Conservation (phyloP, 1,140 invertebrate genomes). For the Drosophila obscura region DNA sequence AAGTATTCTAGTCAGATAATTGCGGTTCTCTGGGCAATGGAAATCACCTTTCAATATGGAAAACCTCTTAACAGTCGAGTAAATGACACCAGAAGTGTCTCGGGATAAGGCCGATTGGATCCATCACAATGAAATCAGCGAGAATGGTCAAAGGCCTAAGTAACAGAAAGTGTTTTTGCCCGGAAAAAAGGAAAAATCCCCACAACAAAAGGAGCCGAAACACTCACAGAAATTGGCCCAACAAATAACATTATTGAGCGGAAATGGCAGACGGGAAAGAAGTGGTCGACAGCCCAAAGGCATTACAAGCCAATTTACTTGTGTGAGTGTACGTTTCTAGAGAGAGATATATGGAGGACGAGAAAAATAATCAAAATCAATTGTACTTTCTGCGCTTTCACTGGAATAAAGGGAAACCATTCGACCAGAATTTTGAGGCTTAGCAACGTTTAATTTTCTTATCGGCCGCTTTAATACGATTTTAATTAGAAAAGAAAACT, state of each 20-base stretch:
- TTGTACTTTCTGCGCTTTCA: constrained; percentile 55
- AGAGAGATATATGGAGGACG: neutral
- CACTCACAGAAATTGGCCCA: constrained; percentile 64
- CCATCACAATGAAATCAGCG: constrained; percentile 71
- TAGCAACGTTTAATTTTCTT: constrained; percentile 77
- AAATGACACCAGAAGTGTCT: neutral
- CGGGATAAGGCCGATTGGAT: constrained; percentile 47
- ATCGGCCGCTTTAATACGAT: too few species aligned
- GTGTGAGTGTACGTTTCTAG: constrained; percentile 15
- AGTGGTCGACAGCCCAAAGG: constrained; percentile 28
- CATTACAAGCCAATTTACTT: constrained; percentile 69
- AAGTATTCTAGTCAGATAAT: constrained; percentile 20
- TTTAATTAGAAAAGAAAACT: constrained; percentile 69
- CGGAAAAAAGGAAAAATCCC: constrained; percentile 1
- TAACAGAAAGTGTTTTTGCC: constrained; percentile 60
- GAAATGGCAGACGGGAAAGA: constrained; percentile 24
- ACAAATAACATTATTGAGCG: constrained; percentile 78
- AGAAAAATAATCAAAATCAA: constrained; percentile 70
- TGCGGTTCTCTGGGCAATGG: neutral
- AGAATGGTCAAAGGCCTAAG: constrained; percentile 21
- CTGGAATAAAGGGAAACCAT: constrained; percentile 35
- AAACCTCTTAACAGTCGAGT: constrained; percentile 1
- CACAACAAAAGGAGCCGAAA: constrained; percentile 49
- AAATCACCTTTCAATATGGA: constrained; percentile 8
- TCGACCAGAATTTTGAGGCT: constrained; percentile 55